A percentile compares a stretch with the other conserved stretches of the same genome.
These are phyloP conservation scores for Barnardius zonarius DNA, from an alignment of 2,113 vertebrate species.

Conservation along the genomic window DNA sequence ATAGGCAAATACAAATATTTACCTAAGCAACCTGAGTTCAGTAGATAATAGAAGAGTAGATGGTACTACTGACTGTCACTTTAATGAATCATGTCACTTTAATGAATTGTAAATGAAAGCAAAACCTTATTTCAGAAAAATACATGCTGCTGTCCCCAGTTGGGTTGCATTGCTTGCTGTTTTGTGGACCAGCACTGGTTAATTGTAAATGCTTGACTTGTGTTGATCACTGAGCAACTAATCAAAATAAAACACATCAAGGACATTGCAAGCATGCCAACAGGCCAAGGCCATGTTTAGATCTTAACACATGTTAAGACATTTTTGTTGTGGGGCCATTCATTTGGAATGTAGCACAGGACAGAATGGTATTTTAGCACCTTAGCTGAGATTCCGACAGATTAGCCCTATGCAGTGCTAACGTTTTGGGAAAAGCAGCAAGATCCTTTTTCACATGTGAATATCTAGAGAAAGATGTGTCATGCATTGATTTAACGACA, in stretches of 20 bases:
- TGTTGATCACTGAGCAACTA: neutral
- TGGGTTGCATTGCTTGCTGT: neutral
- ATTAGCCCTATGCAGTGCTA: neutral
- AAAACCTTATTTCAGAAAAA: neutral
- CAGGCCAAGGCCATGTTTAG: neutral
- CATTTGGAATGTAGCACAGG: neutral
- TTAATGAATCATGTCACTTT: fast-evolving
- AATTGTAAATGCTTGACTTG: neutral
- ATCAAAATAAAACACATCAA: neutral
- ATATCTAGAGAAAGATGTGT: neutral
- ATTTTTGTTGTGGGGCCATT: neutral
- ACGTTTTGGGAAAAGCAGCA: neutral
- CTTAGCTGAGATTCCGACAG: neutral
- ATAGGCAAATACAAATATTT: neutral
- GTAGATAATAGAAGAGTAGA: neutral
- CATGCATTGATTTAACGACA: neutral
- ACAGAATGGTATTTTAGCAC: neutral
- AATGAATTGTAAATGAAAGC: neutral
- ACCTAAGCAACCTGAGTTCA: neutral
- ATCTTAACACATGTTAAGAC: neutral
- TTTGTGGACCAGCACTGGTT: neutral
- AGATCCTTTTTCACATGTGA: neutral
- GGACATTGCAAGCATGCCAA: neutral
- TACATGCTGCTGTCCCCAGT: neutral
- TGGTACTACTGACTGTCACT: neutral